Conservation (phyloP, 1,140 invertebrate species). For the Caenorhabditis inopinata region DNA sequence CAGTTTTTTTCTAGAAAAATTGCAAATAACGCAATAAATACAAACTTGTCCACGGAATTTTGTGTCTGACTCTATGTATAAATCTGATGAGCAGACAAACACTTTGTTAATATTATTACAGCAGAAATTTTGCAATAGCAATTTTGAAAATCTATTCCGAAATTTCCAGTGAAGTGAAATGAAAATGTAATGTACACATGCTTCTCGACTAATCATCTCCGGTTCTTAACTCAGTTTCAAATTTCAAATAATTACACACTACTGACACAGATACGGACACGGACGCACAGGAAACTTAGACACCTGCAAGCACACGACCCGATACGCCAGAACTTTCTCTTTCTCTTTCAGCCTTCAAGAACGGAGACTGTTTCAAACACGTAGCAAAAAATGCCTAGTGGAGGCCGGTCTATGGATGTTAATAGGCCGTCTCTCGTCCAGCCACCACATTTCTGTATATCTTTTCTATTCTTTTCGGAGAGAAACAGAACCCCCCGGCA, state of each 20-base stretch:
- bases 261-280: conserved; percentile 21
- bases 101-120: no score
- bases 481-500: neutral
- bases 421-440: neutral
- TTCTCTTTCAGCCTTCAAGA: conserved; percentile 19
- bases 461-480: neutral
- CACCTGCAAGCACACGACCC: neutral
- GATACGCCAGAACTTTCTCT: conserved; percentile 12
- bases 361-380: neutral
- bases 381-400: neutral
- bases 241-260: conserved; percentile 26
- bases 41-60: no score
- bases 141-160: neutral
- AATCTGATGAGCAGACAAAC: no score
- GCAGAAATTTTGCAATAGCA: no score
- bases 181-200: neutral
- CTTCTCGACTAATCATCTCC: neutral
- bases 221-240: conserved; percentile 17
- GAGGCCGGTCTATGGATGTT: neutral
- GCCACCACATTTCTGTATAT: neutral
- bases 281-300: neutral
- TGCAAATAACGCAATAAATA: no score
- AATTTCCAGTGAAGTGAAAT: neutral
- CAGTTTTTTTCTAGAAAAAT: no score
- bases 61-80: no score